phyloP scores from a whole-genome alignment of 2,888 invertebrate genomes.

The Andricus quercusramuli region DNA sequence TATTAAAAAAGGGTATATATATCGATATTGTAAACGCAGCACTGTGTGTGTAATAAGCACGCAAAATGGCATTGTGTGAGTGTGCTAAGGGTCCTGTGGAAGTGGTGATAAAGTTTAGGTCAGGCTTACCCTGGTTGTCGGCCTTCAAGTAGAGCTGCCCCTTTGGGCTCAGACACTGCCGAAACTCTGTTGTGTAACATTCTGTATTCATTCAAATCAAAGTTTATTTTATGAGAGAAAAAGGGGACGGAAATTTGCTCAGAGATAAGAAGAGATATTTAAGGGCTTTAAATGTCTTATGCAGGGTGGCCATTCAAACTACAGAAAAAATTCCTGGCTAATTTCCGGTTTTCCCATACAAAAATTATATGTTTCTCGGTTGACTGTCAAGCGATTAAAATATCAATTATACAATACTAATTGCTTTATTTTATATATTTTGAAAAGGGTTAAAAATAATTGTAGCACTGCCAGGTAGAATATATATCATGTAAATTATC shows the following conservation, averaged over 20 bases:
- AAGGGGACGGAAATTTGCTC: not conserved
- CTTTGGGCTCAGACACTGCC: slow-evolving; percentile 88
- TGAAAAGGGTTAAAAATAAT: no score
- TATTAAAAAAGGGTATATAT: slow-evolving; percentile 40
- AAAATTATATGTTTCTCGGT: no score
- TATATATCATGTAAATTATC: no score
- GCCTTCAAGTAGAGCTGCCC: slow-evolving; percentile 91
- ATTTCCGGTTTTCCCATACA: no score
- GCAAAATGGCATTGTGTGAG: slow-evolving; percentile 62
- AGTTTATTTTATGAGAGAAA: slow-evolving; percentile 58
- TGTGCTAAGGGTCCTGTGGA: slow-evolving; percentile 73
- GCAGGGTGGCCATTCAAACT: no score
- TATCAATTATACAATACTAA: no score
- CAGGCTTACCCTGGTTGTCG: slow-evolving; percentile 89
- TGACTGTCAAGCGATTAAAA: no score
- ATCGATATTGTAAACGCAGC: slow-evolving; percentile 34
- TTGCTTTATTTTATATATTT: no score
- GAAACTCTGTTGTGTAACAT: slow-evolving; percentile 85
- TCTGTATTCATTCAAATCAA: slow-evolving; percentile 77
- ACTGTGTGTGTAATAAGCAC: slow-evolving; percentile 52
- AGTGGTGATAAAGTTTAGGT: slow-evolving; percentile 75
- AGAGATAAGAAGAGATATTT: not conserved
- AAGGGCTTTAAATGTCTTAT: not conserved
- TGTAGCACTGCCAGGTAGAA: no score
- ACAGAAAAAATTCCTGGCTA: no score